Evolutionary conservation across 37 sponge, comb jelly and placozoan genomes (phyloP).

Genomic region (Petrosia ficiformis): DNA sequence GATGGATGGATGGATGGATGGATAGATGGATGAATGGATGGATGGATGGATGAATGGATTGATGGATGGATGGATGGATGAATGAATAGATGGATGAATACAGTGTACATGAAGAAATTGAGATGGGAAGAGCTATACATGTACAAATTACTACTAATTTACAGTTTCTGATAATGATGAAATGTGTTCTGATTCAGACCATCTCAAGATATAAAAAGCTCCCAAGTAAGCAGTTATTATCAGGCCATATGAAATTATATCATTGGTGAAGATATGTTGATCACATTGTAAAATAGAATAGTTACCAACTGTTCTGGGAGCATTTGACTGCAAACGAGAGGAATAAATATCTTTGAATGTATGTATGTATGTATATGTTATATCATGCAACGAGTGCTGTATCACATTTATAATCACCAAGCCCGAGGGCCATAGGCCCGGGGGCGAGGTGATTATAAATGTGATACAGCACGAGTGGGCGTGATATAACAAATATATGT

Average conservation of each 20-base stretch:
- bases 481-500: no score
- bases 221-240: constrained; percentile 26
- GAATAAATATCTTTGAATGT: neutral
- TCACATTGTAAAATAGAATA: neutral
- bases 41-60: no score
- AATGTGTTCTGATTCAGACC: constrained; percentile 38
- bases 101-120: neutral
- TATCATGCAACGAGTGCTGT: no score
- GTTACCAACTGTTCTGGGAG: neutral
- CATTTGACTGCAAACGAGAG: neutral
- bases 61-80: no score
- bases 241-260: constrained; percentile 20
- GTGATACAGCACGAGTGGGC: no score
- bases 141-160: neutral
- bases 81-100: no score
- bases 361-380: no score
- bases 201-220: constrained; percentile 48
- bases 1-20: no score
- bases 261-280: constrained; percentile 14
- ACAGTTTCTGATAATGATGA: constrained; percentile 52
- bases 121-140: neutral
- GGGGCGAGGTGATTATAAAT: no score
- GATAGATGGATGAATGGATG: no score
- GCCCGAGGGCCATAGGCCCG: no score
- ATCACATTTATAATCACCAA: no score